Base-by-base conservation (phyloP, 2,888 invertebrate species). In the Drosophila merina region DNA sequence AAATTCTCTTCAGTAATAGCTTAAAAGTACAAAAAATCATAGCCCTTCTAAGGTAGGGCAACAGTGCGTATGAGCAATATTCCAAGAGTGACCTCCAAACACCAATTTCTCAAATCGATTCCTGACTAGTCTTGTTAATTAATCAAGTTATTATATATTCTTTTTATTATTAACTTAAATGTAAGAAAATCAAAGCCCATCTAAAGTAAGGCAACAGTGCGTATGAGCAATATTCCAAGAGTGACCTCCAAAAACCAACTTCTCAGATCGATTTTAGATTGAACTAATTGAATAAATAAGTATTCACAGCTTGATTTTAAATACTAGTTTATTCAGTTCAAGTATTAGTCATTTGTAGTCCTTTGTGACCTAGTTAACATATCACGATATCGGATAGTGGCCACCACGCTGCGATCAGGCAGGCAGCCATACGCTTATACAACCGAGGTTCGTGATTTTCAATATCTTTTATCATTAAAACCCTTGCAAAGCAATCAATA, bases 391-490 rank as follows among this genome's bases (percentile, higher is more conserved):
- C 36, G 42, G 20, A 47, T 50, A 14, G 40, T 38, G 36, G 49
- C 49, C 49, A 52, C 50, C 77, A 79, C 77, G 75, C 31, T 44
- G 31, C 26, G 60, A 77, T 74, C 77, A 68, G 57, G 30, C 63
- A 25, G 31, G 6, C 7, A 12, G 38, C 38, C 55, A 60, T 57
- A 57, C 47, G 40, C 52, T 67, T 63, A 48, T 59, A 71, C 60
- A 62, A 62, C 44, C 54, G 6, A 7, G n/a, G 57, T 51, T 42
- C 70, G 79, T 79, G 77, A 77, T 71, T 74, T 73, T 44, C 44
- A 33, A 52, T 51, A 57, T 51, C 30, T 48, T 69, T 57, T 68
- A 68, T 68, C 57, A 31, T 48, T 12, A 8, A 25, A 33, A 14
- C 45, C 38, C 52, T 40, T 25, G 20, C 30, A 28, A 42, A 36